Percentiles rank a stretch among this genome's conserved stretches.
Evolutionary conservation across 2,113 vertebrate genomes (phyloP).

Genomic region (Burhinus oedicnemus): DNA sequence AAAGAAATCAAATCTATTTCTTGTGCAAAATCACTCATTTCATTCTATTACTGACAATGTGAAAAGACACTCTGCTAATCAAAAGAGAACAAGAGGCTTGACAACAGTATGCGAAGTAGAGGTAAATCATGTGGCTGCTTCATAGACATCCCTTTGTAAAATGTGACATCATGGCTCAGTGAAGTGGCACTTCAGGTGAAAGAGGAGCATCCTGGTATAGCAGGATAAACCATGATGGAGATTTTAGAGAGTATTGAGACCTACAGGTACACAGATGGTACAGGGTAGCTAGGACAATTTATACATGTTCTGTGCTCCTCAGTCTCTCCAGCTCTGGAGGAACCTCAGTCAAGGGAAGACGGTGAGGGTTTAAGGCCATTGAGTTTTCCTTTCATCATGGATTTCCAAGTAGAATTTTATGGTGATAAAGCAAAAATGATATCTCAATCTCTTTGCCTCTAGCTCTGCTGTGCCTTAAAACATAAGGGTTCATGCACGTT

Average conservation of each 20-base stretch:
- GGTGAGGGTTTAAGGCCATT: neutral
- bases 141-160: neutral
- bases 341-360: neutral
- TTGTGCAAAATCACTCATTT: neutral
- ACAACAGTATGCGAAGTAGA: neutral
- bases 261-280: neutral
- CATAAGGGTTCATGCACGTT: neutral
- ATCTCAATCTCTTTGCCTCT: neutral
- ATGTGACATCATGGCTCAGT: neutral
- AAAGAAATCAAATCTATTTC: neutral
- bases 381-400: neutral
- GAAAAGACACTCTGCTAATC: neutral
- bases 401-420: neutral
- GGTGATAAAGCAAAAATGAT: neutral
- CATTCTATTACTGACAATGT: neutral
- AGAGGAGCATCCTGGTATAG: neutral
- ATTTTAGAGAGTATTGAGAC: neutral
- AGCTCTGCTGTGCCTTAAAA: neutral
- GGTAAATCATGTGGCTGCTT: rapidly evolving
- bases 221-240: neutral
- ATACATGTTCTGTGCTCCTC: neutral
- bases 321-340: neutral
- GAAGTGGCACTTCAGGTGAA: neutral
- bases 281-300: neutral
- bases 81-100: neutral